Conservation (phyloP, 1,140 invertebrate species). For the Gryllus bimaculatus region DNA sequence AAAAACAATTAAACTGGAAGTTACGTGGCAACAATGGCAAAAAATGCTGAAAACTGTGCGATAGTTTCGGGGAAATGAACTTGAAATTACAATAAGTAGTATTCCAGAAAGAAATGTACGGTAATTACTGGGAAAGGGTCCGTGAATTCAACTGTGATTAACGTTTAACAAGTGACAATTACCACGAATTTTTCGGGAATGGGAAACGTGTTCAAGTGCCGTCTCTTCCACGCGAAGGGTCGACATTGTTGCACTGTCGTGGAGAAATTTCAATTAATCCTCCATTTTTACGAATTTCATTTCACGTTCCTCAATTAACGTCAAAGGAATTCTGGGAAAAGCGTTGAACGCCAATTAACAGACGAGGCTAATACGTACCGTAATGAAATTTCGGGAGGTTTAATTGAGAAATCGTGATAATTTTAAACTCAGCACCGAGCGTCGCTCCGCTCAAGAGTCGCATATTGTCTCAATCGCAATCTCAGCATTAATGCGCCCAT, state of each 20-base stretch:
- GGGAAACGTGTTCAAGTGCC: neutral
- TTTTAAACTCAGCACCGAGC: neutral
- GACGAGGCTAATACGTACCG: neutral
- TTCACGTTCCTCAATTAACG: neutral
- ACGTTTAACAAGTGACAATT: neutral
- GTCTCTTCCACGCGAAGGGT: neutral
- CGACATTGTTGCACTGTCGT: neutral
- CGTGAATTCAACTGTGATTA: neutral
- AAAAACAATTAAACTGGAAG: no score
- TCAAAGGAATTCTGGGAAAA: neutral
- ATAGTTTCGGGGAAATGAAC: no score
- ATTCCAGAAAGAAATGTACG: no score
- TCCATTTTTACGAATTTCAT: slow-evolving; percentile 2
- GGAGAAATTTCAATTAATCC: slow-evolving; percentile 1
- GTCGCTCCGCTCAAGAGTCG: neutral
- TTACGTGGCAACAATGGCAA: no score
- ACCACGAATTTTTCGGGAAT: neutral
- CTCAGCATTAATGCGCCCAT: neutral
- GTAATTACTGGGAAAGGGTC: no score
- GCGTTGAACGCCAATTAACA: neutral
- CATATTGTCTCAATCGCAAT: neutral
- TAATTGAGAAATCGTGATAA: neutral
- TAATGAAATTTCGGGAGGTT: neutral
- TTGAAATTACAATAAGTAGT: no score
- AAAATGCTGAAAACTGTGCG: no score